Evolutionary conservation across 2,797 vertebrate species (phyloP).

Genomic region (Mico argentatus): DNA sequence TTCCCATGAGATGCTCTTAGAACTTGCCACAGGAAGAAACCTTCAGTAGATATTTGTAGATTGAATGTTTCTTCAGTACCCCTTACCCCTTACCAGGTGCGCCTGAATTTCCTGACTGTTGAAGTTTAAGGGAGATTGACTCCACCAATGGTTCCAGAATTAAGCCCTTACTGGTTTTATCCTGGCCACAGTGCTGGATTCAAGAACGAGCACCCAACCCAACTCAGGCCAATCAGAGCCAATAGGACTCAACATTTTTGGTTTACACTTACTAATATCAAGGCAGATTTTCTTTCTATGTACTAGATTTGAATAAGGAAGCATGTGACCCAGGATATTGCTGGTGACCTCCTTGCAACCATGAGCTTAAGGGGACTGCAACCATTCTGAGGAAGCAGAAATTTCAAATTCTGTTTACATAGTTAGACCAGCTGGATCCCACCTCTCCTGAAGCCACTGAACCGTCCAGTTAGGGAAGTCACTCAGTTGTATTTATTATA

Average conservation of each 20-base stretch:
- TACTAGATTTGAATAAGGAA: not conserved
- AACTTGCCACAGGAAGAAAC: not conserved
- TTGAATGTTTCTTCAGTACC: not conserved
- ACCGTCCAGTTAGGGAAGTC: not conserved
- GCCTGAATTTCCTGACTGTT: not conserved
- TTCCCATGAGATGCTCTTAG: not conserved
- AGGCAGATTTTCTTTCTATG: not conserved
- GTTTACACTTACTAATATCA: not conserved
- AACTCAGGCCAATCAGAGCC: not conserved
- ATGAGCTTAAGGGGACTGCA: not conserved
- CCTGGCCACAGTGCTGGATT: not conserved
- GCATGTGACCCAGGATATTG: not conserved
- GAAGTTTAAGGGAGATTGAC: not conserved
- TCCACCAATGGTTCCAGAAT: not conserved
- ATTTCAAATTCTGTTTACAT: not conserved
- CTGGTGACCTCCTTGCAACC: not conserved
- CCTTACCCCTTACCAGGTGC: not conserved
- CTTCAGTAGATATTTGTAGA: not conserved
- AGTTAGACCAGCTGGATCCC: not conserved
- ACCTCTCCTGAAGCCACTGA: not conserved
- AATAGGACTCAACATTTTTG: not conserved
- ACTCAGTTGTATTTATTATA: not conserved
- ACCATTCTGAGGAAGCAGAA: not conserved
- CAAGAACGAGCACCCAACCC: not conserved
- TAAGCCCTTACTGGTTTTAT: not conserved